Evolutionary conservation across 64 coral and sea anemone species (phyloP).

Genomic region (Dendrophyllia cribrosa): DNA sequence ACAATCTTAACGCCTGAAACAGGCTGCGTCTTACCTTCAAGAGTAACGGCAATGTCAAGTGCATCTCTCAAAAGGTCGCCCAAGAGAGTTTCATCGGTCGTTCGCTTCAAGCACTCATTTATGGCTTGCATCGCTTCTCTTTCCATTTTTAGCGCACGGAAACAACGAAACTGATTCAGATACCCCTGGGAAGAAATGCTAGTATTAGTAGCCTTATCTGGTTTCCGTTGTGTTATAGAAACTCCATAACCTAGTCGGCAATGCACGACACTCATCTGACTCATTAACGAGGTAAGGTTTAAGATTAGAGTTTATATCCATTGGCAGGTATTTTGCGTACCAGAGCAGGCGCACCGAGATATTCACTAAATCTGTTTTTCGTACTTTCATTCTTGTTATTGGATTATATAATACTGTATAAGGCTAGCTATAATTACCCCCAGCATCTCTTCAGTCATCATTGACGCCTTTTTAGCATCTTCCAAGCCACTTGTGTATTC

Average conservation of each 20-base stretch:
- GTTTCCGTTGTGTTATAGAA: too few species aligned
- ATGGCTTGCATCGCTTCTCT: conserved; percentile 6
- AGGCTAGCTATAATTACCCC: neutral
- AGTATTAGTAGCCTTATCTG: too few species aligned
- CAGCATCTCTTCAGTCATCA: neutral
- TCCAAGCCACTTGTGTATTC: neutral
- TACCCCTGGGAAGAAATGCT: neutral
- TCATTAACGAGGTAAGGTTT: too few species aligned
- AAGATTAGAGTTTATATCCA: too few species aligned
- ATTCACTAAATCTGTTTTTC: too few species aligned
- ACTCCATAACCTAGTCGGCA: too few species aligned
- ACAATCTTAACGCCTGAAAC: neutral
- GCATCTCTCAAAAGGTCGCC: conserved; percentile 1
- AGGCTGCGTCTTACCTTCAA: neutral
- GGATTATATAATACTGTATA: neutral
- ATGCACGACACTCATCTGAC: too few species aligned
- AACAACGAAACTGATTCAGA: conserved; percentile 1
- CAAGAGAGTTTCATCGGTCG: neutral
- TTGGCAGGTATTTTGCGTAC: too few species aligned
- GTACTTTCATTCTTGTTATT: too few species aligned
- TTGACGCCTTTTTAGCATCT: conserved; percentile 19
- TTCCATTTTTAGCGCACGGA: neutral
- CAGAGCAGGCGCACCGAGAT: too few species aligned
- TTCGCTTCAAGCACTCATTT: neutral
- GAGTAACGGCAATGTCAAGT: neutral